phyloP scores from a whole-genome alignment of 2,113 vertebrate species.

The Hyaena hyaena region DNA sequence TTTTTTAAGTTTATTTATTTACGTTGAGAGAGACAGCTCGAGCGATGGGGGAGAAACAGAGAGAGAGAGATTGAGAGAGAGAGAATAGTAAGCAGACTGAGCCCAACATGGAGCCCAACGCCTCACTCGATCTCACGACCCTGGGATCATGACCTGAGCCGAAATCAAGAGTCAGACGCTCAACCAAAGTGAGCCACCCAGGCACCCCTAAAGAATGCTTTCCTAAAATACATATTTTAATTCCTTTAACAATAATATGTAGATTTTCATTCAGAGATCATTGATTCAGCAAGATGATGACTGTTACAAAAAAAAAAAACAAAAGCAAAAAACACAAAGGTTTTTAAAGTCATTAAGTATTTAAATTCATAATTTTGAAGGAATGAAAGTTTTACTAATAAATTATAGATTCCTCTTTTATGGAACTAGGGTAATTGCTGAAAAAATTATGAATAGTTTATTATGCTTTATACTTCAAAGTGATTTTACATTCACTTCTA shows the following conservation, averaged over 20 bases:
- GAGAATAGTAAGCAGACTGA: no score
- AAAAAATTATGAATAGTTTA: not conserved
- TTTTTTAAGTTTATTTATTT: no score
- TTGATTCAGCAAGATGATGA: not conserved
- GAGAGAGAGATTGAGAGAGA: no score
- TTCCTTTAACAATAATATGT: not conserved
- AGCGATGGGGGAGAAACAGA: no score
- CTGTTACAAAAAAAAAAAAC: not conserved
- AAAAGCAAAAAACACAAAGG: not conserved
- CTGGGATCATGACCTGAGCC: no score
- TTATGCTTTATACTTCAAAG: not conserved
- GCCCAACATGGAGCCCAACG: no score
- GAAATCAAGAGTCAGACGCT: no score
- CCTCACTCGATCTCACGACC: no score
- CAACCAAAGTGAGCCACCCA: no score
- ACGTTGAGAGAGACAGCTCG: no score
- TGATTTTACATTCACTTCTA: not conserved
- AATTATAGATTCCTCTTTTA: not conserved
- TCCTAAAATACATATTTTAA: constrained; percentile 16
- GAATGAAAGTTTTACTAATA: not conserved
- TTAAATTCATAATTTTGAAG: constrained; percentile 31
- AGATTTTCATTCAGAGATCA: not conserved
- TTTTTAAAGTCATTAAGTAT: not conserved
- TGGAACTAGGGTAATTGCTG: not conserved
- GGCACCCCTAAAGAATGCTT: not conserved